Conservation (phyloP, 2,888 invertebrate species). For the Endomychus coccineus region DNA sequence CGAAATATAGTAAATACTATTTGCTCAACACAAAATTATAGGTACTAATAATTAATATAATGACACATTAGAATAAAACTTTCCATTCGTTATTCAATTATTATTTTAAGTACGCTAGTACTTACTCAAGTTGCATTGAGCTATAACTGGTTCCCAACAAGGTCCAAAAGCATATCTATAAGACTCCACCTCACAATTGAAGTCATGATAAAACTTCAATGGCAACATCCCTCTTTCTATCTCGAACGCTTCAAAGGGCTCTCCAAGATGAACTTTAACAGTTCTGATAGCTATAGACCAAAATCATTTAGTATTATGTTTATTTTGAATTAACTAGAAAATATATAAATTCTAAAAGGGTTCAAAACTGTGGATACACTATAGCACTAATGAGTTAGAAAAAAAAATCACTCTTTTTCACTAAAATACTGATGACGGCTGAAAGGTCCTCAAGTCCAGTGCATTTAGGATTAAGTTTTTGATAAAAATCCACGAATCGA, state of each 20-base stretch:
- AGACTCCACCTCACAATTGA: constrained; percentile 86
- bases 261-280: constrained; percentile 71
- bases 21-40: constrained; percentile 1
- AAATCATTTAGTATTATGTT: background rate
- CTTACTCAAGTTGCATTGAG: constrained; percentile 73
- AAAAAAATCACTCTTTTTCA: too few species aligned
- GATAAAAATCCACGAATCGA: too few species aligned
- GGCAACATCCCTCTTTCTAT: constrained; percentile 90
- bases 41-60: background rate
- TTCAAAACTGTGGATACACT: too few species aligned
- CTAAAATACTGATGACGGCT: too few species aligned
- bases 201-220: constrained; percentile 95
- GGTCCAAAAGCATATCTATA: constrained; percentile 95
- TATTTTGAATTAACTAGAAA: too few species aligned
- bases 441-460: too few species aligned
- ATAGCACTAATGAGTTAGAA: too few species aligned
- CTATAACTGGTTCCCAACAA: constrained; percentile 97
- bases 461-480: too few species aligned
- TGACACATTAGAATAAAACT: too few species aligned
- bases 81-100: background rate
- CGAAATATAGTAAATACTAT: too few species aligned
- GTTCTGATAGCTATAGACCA: constrained; percentile 62
- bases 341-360: too few species aligned
- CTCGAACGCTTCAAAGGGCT: constrained; percentile 74
- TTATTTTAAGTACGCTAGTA: too few species aligned